Percentiles rank a stretch among this genome's conserved stretches.
Conservation (phyloP, 2,113 vertebrate genomes). For the Athene noctua region DNA sequence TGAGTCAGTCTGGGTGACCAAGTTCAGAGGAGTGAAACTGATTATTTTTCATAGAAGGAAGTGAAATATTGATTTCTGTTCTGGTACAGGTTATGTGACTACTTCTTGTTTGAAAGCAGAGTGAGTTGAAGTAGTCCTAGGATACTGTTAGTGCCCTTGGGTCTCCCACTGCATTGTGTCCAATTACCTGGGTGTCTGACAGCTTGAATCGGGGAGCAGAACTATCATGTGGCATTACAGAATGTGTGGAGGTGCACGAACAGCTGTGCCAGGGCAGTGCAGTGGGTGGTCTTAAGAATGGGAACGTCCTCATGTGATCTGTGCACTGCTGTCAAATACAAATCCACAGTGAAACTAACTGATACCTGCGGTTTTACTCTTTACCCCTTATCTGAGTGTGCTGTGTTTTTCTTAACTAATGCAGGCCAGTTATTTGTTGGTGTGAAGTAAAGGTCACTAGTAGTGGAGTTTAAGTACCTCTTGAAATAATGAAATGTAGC, state of each 20-base stretch:
- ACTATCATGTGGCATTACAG: accelerated
- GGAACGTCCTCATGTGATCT: background rate
- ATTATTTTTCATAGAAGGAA: background rate
- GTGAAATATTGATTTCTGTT: background rate
- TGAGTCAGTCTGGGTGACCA: background rate
- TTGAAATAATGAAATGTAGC: background rate
- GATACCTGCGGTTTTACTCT: background rate
- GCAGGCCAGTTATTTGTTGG: background rate
- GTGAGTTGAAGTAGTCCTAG: accelerated
- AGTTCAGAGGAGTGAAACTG: background rate
- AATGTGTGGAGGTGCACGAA: background rate
- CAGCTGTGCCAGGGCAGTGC: background rate
- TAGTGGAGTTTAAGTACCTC: background rate
- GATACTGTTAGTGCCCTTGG: background rate
- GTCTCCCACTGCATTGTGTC: background rate
- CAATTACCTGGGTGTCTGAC: background rate
- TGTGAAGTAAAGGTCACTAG: background rate
- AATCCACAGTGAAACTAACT: background rate
- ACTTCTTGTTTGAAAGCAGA: background rate
- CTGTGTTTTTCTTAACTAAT: background rate
- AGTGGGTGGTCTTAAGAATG: accelerated
- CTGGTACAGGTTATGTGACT: background rate
- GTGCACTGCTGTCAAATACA: background rate
- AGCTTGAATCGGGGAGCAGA: background rate
- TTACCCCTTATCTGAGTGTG: background rate